Evolutionary conservation across 2,797 vertebrate genomes (phyloP).

Genomic region (Pogoniulus pusillus): DNA sequence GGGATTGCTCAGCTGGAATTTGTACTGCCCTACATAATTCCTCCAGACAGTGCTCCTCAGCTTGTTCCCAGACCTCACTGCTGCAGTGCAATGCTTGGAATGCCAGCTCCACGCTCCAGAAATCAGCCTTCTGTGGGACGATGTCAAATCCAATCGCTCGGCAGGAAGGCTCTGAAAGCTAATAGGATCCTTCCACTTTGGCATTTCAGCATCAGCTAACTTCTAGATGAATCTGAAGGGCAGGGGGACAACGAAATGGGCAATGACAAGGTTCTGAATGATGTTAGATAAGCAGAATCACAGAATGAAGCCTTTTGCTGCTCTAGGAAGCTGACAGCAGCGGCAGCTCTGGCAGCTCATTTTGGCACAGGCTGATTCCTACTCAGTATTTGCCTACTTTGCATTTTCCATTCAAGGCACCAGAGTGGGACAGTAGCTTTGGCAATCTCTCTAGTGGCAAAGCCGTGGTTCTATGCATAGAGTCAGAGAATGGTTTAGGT

Average conservation of each 20-base stretch:
- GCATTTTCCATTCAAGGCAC: background rate
- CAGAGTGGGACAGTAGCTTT: background rate
- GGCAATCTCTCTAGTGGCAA: background rate
- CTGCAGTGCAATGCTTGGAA: constrained; percentile 53
- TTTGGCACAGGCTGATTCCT: background rate
- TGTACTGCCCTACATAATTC: constrained; percentile 62
- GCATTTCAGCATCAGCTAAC: background rate
- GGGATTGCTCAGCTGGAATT: constrained; percentile 71
- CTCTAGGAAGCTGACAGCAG: background rate
- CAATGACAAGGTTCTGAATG: background rate
- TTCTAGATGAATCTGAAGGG: background rate
- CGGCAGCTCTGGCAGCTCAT: background rate
- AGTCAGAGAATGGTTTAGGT: too few species aligned
- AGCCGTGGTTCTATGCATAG: background rate
- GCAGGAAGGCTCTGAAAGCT: background rate
- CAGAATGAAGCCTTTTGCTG: background rate
- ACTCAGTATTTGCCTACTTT: background rate
- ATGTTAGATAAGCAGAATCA: background rate
- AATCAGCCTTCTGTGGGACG: background rate
- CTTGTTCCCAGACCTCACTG: constrained; percentile 71
- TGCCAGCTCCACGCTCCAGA: background rate
- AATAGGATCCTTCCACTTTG: background rate
- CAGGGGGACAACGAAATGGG: background rate
- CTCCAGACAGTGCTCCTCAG: constrained; percentile 53
- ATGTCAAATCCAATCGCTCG: background rate